Percentiles rank a stretch among this genome's conserved stretches.
phyloP scores from a whole-genome alignment of 2,797 vertebrate genomes.

The Chromis chromis region DNA sequence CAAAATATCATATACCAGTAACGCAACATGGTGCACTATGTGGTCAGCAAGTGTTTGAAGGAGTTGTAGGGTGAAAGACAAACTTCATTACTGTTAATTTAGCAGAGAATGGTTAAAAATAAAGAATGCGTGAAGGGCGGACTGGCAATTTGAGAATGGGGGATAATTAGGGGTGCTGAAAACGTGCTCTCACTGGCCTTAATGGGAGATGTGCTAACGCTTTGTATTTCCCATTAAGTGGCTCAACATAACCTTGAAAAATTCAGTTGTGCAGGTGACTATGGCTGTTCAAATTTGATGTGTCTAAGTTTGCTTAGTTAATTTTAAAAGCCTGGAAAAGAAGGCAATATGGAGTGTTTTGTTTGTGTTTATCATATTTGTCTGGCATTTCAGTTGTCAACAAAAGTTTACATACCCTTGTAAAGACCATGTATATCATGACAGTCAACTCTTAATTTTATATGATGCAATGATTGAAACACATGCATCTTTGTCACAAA shows the following conservation, averaged over 20 bases:
- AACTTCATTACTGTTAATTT: too few relatives aligned
- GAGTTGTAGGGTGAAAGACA: neutral
- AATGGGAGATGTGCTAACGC: neutral
- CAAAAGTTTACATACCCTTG: too few relatives aligned
- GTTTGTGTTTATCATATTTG: neutral
- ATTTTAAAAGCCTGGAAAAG: too few relatives aligned
- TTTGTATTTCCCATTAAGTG: neutral
- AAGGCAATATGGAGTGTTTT: too few relatives aligned
- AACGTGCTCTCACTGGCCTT: neutral
- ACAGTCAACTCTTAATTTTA: too few relatives aligned
- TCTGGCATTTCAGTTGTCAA: neutral
- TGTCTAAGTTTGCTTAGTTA: neutral
- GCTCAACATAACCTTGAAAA: conserved; percentile 2
- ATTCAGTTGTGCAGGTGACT: neutral
- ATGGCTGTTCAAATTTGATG: neutral
- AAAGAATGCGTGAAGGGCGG: neutral
- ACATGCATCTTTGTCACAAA: too few relatives aligned
- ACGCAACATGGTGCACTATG: conserved; percentile 27
- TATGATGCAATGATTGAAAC: too few relatives aligned
- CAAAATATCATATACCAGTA: conserved; percentile 55
- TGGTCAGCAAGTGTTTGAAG: conserved; percentile 43
- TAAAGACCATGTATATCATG: too few relatives aligned
- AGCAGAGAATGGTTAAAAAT: neutral
- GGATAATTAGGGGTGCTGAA: too few relatives aligned
- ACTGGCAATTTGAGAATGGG: neutral